Conservation (phyloP, 2,113 vertebrate species). For the Holacanthus passer region DNA sequence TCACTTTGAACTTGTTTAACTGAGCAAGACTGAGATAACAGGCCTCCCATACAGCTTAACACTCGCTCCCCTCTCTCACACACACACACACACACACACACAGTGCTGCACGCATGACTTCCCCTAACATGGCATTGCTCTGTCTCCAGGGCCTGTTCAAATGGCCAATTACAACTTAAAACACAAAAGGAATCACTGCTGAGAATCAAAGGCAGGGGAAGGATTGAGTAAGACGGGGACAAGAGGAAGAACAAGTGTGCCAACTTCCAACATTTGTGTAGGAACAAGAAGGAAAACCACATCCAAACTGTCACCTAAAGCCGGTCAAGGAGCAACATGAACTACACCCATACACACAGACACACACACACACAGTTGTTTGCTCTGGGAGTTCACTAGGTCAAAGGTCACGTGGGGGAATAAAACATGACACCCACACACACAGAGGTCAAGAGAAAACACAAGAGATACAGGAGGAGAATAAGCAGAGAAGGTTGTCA, state of each 20-base stretch:
- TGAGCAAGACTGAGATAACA: conserved; percentile 52
- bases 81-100: conserved; percentile 9
- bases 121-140: conserved; percentile 52
- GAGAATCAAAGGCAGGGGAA: not conserved
- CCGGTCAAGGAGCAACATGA: conserved; percentile 27
- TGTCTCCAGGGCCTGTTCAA: conserved; percentile 46
- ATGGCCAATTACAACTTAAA: conserved; percentile 41
- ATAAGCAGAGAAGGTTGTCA: not conserved
- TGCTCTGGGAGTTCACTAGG: conserved; percentile 55
- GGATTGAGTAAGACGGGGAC: not conserved
- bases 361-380: conserved; percentile 46
- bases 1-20: conserved; percentile 64
- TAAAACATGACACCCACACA: conserved; percentile 45
- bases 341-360: conserved; percentile 23
- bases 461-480: not conserved
- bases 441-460: not conserved
- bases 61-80: not conserved
- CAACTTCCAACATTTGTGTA: not conserved
- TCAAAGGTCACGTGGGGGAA: conserved; percentile 38
- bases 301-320: not conserved
- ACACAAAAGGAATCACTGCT: not conserved
- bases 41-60: conserved; percentile 30
- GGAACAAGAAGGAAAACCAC: not conserved
- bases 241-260: not conserved
- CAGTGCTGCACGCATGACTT: conserved; percentile 52